phyloP scores from a whole-genome alignment of 2,113 vertebrate genomes.

The Xiphorhynchus elegans region DNA sequence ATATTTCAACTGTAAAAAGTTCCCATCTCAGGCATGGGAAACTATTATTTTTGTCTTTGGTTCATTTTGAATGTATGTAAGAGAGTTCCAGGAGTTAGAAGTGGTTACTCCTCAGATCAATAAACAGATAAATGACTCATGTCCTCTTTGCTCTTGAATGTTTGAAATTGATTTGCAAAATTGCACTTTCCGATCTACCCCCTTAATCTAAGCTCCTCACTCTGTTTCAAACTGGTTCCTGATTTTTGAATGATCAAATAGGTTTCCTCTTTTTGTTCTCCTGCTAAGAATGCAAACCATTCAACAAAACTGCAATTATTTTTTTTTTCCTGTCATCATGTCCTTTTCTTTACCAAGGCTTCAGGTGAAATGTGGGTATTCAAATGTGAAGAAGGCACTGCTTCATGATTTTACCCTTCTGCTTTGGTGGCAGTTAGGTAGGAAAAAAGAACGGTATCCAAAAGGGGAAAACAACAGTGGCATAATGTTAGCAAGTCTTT shows the following conservation, averaged over 20 bases:
- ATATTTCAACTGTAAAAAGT: background rate
- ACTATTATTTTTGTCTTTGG: background rate
- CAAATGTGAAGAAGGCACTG: background rate
- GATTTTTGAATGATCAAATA: slow-evolving; percentile 40
- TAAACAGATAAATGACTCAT: background rate
- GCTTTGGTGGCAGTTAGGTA: background rate
- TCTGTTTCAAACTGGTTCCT: background rate
- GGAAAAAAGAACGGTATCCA: background rate
- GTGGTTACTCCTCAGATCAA: background rate
- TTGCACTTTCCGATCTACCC: background rate
- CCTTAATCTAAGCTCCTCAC: background rate
- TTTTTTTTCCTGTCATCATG: background rate
- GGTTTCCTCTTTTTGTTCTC: background rate
- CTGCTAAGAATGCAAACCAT: background rate
- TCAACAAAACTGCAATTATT: background rate
- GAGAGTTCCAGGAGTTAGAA: background rate
- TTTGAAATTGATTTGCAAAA: slow-evolving; percentile 7
- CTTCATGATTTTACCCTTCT: background rate
- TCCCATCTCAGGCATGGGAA: background rate
- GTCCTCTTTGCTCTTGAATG: background rate
- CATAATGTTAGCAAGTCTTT: background rate
- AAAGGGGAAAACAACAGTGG: background rate
- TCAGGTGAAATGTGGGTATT: background rate
- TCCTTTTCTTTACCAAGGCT: background rate
- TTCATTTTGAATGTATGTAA: background rate